Conservation (phyloP, 2,113 vertebrate species). For the Spea bombifrons region DNA sequence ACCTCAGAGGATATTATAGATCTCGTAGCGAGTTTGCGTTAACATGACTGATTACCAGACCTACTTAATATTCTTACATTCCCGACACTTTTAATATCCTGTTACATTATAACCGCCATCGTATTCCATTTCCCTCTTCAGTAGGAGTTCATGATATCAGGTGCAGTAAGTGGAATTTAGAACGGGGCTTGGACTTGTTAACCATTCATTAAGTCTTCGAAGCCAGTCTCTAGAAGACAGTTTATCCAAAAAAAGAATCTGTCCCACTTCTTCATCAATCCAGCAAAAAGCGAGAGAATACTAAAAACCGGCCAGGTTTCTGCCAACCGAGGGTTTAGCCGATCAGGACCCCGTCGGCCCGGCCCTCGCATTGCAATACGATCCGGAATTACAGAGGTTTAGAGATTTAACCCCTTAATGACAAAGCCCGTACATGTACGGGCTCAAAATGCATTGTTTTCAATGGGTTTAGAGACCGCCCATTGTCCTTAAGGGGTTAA, state of each 20-base stretch:
- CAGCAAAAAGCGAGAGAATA: background rate
- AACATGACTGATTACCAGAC: conserved; percentile 5
- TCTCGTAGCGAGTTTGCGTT: background rate
- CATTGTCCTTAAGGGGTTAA: background rate
- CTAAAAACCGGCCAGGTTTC: background rate
- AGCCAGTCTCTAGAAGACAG: background rate
- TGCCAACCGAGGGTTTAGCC: background rate
- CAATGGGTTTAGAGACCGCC: no score
- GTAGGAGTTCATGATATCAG: background rate
- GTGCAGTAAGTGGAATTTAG: background rate
- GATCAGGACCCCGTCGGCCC: background rate
- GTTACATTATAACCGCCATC: conserved; percentile 11
- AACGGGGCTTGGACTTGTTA: background rate
- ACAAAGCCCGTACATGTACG: no score
- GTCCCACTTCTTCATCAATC: background rate
- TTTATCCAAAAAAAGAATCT: background rate
- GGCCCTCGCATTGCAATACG: background rate
- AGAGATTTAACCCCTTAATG: no score
- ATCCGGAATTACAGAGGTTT: background rate
- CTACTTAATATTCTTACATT: conserved; percentile 2
- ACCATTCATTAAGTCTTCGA: background rate
- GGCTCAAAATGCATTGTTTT: no score
- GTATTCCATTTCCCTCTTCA: background rate
- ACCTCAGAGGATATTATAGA: conserved; percentile 12
- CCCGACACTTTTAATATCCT: conserved; percentile 6